Conservation (phyloP, 2,113 vertebrate species). For the Pseudorasbora parva region DNA sequence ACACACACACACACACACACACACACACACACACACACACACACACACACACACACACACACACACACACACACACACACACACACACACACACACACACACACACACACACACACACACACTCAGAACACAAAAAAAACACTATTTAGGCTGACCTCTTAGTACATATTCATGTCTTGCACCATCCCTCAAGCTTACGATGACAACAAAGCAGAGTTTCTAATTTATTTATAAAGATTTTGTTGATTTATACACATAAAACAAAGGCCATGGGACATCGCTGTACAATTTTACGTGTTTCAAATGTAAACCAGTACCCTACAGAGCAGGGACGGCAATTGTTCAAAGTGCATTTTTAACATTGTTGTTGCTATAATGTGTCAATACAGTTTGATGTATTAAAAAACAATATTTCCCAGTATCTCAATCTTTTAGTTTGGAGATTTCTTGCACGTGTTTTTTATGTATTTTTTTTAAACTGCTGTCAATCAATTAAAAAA, state of each 20-base stretch:
- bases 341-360: conserved; percentile 35
- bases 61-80: too few relatives aligned
- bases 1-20: too few relatives aligned
- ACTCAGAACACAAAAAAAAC: too few relatives aligned
- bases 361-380: not conserved
- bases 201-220: conserved; percentile 49
- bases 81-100: too few relatives aligned
- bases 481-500: too few relatives aligned
- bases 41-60: too few relatives aligned
- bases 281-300: conserved; percentile 48
- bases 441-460: not conserved
- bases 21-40: too few relatives aligned
- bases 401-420: not conserved
- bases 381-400: not conserved
- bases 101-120: too few relatives aligned
- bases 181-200: conserved; percentile 40
- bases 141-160: not conserved
- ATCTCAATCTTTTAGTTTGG: not conserved
- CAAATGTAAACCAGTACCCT: conserved; percentile 58
- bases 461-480: not conserved
- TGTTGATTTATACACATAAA: conserved; percentile 50
- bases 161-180: conserved; percentile 35
- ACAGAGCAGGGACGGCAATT: conserved; percentile 21
- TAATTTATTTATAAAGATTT: conserved; percentile 63
- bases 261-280: conserved; percentile 40